Evolutionary conservation across 2,797 vertebrate genomes (phyloP).

Genomic region (Eulemur coronatus): DNA sequence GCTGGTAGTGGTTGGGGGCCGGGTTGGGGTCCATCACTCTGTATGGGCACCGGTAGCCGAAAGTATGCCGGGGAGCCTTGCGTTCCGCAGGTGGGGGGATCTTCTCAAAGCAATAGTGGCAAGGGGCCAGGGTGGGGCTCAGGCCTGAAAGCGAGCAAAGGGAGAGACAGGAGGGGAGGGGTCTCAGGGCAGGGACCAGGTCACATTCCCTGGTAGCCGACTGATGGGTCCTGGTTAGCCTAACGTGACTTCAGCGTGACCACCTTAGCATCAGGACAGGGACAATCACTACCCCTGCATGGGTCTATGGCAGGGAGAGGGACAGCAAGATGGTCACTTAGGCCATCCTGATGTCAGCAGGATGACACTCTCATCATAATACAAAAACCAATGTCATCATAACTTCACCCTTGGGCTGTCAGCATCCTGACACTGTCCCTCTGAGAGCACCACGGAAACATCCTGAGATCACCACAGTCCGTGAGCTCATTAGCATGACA

Average conservation of each 20-base stretch:
- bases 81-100: conserved; percentile 52
- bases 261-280: not conserved
- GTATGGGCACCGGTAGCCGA: conserved; percentile 63
- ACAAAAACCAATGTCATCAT: not conserved
- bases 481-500: not conserved
- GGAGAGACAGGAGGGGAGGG: not conserved
- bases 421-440: not conserved
- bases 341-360: not conserved
- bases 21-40: conserved; percentile 68
- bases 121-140: conserved; percentile 35
- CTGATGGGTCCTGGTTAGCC: not conserved
- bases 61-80: conserved; percentile 63
- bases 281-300: not conserved
- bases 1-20: conserved; percentile 68
- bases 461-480: not conserved
- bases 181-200: not conserved
- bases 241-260: not conserved
- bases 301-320: not conserved
- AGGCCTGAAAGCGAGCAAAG: conserved; percentile 46
- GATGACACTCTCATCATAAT: not conserved
- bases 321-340: not conserved
- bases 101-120: conserved; percentile 70
- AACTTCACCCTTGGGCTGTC: not conserved
- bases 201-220: not conserved
- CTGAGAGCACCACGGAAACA: not conserved